Base-by-base conservation (phyloP, 2,797 vertebrate species). In the Gymnoscopelus braueri region DNA sequence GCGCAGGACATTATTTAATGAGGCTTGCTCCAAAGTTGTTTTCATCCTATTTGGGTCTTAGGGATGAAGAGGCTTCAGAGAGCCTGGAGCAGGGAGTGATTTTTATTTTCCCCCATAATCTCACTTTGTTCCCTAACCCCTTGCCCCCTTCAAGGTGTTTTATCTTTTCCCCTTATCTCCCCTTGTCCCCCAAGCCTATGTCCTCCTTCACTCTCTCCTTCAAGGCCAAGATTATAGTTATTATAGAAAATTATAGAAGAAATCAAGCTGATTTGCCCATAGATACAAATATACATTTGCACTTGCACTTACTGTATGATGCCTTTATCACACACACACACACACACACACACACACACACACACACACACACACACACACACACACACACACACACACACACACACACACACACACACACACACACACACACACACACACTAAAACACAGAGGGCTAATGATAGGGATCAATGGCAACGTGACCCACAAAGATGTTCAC, bases 401-500 rank as follows among this genome's bases (percentile, higher is more conserved):
- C 56, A 32, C 35, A 67, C 15, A 13, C 52, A 55, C 65, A 63
- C 58, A 70, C 24, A 48, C 48, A 2, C 11, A 12, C 60, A 77
- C 71, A 52, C 49, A 71, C 65, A 44, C 51, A 23, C 13, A 6
- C 24, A 48, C 53, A 19, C 24, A 48, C 60, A 48, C 71, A 50
- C 49, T 60, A 10, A 60, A 32, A 64, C 63, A 63, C 47, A 23
- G 26, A 1, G 23, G 48, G 74, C 39, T 84, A 87, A 90, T 84
- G 67, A 90, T 86, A 81, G 87, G 87, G 86, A 89, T 89, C 86
- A 83, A 79, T 75, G 72, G 60, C 1, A 59, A 57, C 72, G 1
- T 60, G 32, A 35, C 82, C 82, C 59, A 9, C 67, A 0, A 76
- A 83, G 80, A 77, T 72, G 60, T 75, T 65, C 73, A 56, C 12